Evolutionary conservation across 2,113 vertebrate genomes (phyloP), one percentile per base, ranked within the genome.

Genomic region (Tupaia tana): DNA sequence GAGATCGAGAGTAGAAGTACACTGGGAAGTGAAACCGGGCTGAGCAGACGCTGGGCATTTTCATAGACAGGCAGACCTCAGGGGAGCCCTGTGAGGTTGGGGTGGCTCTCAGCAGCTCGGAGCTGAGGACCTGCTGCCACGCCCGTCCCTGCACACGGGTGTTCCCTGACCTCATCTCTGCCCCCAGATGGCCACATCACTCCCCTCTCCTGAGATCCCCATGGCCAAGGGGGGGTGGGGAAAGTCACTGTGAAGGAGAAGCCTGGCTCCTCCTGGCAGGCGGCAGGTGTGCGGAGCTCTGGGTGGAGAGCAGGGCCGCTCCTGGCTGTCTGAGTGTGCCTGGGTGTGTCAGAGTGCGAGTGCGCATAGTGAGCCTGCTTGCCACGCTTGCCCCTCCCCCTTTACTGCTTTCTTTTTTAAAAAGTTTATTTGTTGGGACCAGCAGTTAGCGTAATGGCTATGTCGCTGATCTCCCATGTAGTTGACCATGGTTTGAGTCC

Each of bases 121-220:
- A 18, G 9, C 18, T 58, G 6, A 43, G 2, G 7, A 27, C 69
- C 63, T 77, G 61, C 52, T 31, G 52, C 34, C 59, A 61, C 9
- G 19, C 9, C 73, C 22, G 58, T 58, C 59, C 43, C 29, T 64
- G 29, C 6, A 10, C 0, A 8, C 3, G 6, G 61, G 43, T 9
- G 19, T 54, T 16, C 19, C 34, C 13, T 2, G 5, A 10, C 27
- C 13, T 79, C 34, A 10, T 6, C 20, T 43, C 71, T 19, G 34
- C 64, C 10, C 3, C 20, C 4, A 20, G n/a, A 25, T 0, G 4
- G 24, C 12, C 29, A 3, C 22, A 1, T 0, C 31, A 52, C 27
- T 27, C 43, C 8, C 6, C 11, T 43, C 3, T 4, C 63, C 54
- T 1, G 58, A 25, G 71, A 7, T 34, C 27, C 79, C n/a, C 63